Percentiles rank a stretch among this genome's conserved stretches.
Conservation (phyloP, 2,113 vertebrate genomes). For the Plecturocebus donacophilus region DNA sequence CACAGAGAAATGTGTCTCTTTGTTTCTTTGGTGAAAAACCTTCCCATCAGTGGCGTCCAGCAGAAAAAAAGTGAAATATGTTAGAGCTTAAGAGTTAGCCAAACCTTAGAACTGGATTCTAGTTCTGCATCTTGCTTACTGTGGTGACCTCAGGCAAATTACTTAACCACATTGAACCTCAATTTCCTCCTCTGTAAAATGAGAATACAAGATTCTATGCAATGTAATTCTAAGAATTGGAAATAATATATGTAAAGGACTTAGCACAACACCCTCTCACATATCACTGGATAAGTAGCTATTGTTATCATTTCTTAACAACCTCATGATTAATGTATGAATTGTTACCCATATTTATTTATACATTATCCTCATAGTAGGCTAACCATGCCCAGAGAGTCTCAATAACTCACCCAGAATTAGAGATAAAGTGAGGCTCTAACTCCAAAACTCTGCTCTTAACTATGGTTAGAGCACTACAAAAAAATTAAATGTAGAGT, state of each 20-base stretch:
- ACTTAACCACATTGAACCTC: not conserved
- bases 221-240: not conserved
- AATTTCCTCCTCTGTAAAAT: slow-evolving; percentile 40
- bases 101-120: slow-evolving; percentile 42
- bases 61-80: slow-evolving; percentile 46
- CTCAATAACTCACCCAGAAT: slow-evolving; percentile 27
- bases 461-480: not conserved
- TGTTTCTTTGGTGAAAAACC: slow-evolving; percentile 68
- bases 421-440: not conserved
- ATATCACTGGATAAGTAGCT: not conserved
- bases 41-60: slow-evolving; percentile 7
- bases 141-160: slow-evolving; percentile 23
- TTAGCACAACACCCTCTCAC: not conserved
- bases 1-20: slow-evolving; percentile 73
- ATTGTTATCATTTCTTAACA: not conserved
- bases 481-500: not conserved
- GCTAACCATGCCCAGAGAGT: not conserved
- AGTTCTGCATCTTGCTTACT: slow-evolving; percentile 3
- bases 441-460: not conserved
- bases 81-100: slow-evolving; percentile 25
- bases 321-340: not conserved
- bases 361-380: not conserved
- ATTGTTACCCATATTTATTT: not conserved
- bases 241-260: not conserved
- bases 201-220: not conserved